Percentiles rank a stretch among this genome's conserved stretches.
Evolutionary conservation across 2,888 invertebrate genomes (phyloP).

Genomic region (Chelonus formosanus): DNA sequence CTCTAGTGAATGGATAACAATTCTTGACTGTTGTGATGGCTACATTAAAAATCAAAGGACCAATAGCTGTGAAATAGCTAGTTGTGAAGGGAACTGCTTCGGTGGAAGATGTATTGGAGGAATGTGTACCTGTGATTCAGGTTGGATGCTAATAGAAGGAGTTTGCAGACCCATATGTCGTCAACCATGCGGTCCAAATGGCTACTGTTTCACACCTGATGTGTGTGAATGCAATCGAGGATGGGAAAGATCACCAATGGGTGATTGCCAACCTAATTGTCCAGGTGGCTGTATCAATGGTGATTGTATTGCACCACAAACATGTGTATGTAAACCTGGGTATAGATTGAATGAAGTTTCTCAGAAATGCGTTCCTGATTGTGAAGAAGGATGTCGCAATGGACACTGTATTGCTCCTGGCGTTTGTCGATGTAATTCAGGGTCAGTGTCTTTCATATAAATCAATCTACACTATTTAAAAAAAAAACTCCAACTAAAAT

Average conservation of each 20-base stretch:
- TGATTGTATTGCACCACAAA: constrained; percentile 55
- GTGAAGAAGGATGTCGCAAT: constrained; percentile 59
- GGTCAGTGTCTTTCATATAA: constrained; percentile 45
- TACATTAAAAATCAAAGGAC: constrained; percentile 69
- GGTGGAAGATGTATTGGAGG: constrained; percentile 76
- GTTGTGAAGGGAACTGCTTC: constrained; percentile 73
- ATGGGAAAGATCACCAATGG: constrained; percentile 62
- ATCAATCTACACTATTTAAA: too few species aligned
- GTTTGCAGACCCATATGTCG: constrained; percentile 71
- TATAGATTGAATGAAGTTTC: constrained; percentile 50
- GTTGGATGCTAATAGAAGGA: constrained; percentile 71
- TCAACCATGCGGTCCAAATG: constrained; percentile 68
- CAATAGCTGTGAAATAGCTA: constrained; percentile 68
- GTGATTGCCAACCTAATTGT: constrained; percentile 66
- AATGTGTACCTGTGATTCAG: constrained; percentile 72
- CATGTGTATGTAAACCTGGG: constrained; percentile 55
- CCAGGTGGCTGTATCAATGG: constrained; percentile 59
- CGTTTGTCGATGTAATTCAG: constrained; percentile 53
- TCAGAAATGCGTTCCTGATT: constrained; percentile 54
- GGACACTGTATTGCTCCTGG: constrained; percentile 58
- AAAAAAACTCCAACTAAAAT: too few species aligned
- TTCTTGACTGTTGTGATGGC: constrained; percentile 76
- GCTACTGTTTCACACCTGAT: constrained; percentile 69
- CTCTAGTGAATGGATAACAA: constrained; percentile 50
- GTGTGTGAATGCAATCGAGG: constrained; percentile 71